Base-by-base conservation (phyloP, 2,797 vertebrate species). In the Sorex maritimensis region DNA sequence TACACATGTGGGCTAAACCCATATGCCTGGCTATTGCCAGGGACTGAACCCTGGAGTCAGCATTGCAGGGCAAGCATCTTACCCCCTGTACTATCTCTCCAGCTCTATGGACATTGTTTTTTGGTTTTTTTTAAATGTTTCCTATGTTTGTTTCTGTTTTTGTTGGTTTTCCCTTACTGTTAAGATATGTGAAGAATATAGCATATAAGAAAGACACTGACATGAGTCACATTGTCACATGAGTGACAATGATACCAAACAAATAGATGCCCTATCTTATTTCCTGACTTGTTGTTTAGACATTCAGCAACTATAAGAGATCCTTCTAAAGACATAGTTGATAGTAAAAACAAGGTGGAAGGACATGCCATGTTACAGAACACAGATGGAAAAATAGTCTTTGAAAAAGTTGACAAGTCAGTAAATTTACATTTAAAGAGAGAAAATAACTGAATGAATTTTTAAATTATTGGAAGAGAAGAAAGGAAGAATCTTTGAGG, bases 391-490 rank as follows among this genome's bases (percentile, higher is more conserved):
- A 63, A 63, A 12, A 67, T 26, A 67, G 65, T 67, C 8, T 67
- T 67, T 28, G 63, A 78, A 92, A 67, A 72, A 83, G 15, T 81
- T 41, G 10, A 34, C 61, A 88, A 94, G 24, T 19, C 61, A 85
- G 26, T 69, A 87, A 75, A 67, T 92, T 77, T 92, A 90, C 30
- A 93, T 89, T 93, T 26, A 84, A 80, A 88, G 80, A 90, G 23
- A 86, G 8, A 81, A 14, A 94, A 65, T 84, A 80, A 90, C n/a
- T 72, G 34, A 82, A 86, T 79, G 21, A 10, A 23, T 23, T 63
- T 21, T 63, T 63, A 28, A 67, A 67, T 67, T 26, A 67, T 4
- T 46, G 65, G 69, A 15, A 68, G 69, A 46, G 55, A 77, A 55
- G 34, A 14, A 84, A 38, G 26, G 23, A 75, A 85, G 28, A 44